Percentiles rank a stretch among this genome's conserved stretches.
Conservation (phyloP, 1,140 invertebrate species). For the Mamestra configurata region DNA sequence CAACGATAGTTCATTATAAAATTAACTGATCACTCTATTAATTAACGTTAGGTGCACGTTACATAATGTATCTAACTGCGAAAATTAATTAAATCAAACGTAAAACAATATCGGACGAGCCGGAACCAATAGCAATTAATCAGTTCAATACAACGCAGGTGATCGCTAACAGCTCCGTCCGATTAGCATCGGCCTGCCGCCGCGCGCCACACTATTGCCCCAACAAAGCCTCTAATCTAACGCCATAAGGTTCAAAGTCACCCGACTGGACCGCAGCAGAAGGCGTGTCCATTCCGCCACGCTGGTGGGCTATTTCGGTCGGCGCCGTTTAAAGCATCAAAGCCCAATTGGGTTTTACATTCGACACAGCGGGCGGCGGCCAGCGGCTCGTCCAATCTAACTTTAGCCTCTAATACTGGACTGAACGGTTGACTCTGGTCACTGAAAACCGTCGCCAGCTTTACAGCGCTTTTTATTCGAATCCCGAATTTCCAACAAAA, state of each 20-base stretch:
- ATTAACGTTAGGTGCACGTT: slow-evolving; percentile 9
- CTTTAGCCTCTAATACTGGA: slow-evolving; percentile 73
- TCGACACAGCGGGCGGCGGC: slow-evolving; percentile 65
- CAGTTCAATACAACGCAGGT: slow-evolving; percentile 78
- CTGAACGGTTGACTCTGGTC: slow-evolving; percentile 61
- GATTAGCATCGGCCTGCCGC: slow-evolving; percentile 72
- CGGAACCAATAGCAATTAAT: slow-evolving; percentile 74
- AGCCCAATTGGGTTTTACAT: slow-evolving; percentile 84
- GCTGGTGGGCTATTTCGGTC: slow-evolving; percentile 73
- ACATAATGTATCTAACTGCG: slow-evolving; percentile 5
- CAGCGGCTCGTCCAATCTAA: slow-evolving; percentile 76
- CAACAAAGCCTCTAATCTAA: slow-evolving; percentile 23
- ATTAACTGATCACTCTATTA: slow-evolving; percentile 11
- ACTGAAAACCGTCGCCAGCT: slow-evolving; percentile 41
- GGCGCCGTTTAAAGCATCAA: slow-evolving; percentile 79
- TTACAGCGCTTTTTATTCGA: slow-evolving; percentile 33
- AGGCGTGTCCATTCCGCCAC: slow-evolving; percentile 57
- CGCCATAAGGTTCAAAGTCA: slow-evolving; percentile 56
- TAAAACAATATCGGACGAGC: slow-evolving; percentile 68
- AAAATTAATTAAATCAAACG: slow-evolving; percentile 60
- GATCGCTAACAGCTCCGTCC: slow-evolving; percentile 79
- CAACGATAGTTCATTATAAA: neutral
- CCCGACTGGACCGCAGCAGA: neutral
- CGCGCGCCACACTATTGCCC: slow-evolving; percentile 21
- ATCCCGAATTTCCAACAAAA: slow-evolving; percentile 44